Base-by-base conservation (phyloP, 2,113 vertebrate genomes). In the Fulmarus glacialis region DNA sequence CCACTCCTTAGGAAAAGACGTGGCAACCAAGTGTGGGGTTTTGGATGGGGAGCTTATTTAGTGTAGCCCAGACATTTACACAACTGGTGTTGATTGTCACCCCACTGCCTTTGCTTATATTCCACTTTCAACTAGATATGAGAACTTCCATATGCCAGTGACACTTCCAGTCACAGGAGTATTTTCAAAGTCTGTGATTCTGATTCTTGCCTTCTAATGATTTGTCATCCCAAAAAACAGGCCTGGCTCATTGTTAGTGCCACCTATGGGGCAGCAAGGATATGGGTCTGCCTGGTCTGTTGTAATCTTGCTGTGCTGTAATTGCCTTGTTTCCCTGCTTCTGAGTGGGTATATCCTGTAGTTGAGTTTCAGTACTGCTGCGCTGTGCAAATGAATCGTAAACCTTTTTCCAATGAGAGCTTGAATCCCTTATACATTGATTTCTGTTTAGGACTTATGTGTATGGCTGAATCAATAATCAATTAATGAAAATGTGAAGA, bases 51-150 rank as follows among this genome's bases (percentile, higher is more conserved):
- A 55, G 15, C 32, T 73, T 27, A 8, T 64, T 79, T 70, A 45
- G 4, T 10, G 8, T 17, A 64, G 45, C 9, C 26, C 8, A 29
- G 58, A 22, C 4, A 10, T 40, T 64, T 66, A 14, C 21, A 64
- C 16, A 45, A 8, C 4, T 8, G 43, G 2, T 5, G 1, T 26
- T 52, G 26, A 70, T 66, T 2, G 2, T 47, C 27, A 8, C 13
- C 26, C 52, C 15, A 4, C 18, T 38, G 9, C 15, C 12, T 70
- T 80, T 79, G 14, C 29, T 78, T 0, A 0, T 78, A 30, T 63
- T 78, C 9, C 4, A 18, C 50, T 19, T 78, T 83, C 6, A 18
- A 23, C 15, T 74, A 56, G 27, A 9, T 30, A 11, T 15, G 36
- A 64, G 24, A 90, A 23, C 32, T 53, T 75, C 21, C 4, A 38